Conservation (phyloP, 2,888 invertebrate genomes). For the Limnephilus marmoratus region DNA sequence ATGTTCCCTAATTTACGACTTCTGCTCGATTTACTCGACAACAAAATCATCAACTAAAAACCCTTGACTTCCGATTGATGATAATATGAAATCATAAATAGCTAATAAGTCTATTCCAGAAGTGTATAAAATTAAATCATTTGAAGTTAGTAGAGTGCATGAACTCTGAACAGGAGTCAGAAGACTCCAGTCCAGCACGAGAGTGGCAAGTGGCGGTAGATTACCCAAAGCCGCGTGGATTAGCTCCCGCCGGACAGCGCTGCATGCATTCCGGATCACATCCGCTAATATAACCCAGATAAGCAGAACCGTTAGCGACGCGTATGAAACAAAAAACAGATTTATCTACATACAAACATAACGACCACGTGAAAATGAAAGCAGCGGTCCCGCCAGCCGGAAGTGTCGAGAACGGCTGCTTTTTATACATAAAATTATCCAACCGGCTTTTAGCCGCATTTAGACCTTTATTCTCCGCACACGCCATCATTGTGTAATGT, state of each 20-base stretch:
- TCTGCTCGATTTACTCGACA: no score
- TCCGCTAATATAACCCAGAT: constrained; percentile 47
- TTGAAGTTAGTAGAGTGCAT: neutral
- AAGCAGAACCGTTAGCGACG: constrained; percentile 23
- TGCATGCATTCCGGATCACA: constrained; percentile 34
- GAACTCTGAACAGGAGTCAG: neutral
- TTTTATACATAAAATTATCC: constrained; percentile 25
- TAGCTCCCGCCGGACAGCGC: neutral
- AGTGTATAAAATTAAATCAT: neutral
- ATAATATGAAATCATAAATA: neutral
- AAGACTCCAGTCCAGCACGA: neutral
- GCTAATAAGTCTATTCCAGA: neutral
- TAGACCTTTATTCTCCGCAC: constrained; percentile 28
- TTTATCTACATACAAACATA: constrained; percentile 6
- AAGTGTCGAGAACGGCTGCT: constrained; percentile 35
- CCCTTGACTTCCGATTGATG: no score
- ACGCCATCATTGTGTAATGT: constrained; percentile 28
- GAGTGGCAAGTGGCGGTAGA: neutral
- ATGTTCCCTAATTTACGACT: no score
- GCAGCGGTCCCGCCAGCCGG: constrained; percentile 31
- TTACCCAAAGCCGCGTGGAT: neutral
- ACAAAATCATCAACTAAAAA: neutral
- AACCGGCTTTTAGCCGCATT: constrained; percentile 39
- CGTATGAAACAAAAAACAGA: constrained; percentile 15
- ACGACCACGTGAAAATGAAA: constrained; percentile 43